Evolutionary conservation across 2,797 vertebrate genomes (phyloP), one percentile per base, ranked within the genome.

Genomic region (Sebastiscus albofasciatus): DNA sequence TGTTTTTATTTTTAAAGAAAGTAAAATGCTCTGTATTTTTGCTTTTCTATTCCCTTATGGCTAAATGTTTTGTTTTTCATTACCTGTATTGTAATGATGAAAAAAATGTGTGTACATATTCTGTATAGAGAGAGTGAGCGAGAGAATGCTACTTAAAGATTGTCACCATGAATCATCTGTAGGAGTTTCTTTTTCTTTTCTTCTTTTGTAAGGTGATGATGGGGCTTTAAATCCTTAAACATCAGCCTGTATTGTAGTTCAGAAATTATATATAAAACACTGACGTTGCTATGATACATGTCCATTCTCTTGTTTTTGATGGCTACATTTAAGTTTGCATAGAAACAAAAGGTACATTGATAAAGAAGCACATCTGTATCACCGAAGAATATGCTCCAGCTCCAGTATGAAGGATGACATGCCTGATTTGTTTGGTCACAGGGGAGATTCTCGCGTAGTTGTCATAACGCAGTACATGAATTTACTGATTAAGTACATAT

Each of bases 201-300:
- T 86, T 39, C 66, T 69, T 82, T 79, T 82, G 56, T 80, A 67
- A 84, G 69, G 75, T 90, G 60, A 80, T 77, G 68, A 67, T 59
- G 67, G 65, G 88, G 84, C 79, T 86, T 68, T 83, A 87, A 81
- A 83, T 84, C 78, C 24, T 82, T 82, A 79, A 90, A 87, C 84
- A 89, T 91, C 84, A 90, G 84, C 82, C 72, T 94, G 84, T 93
- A 90, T 82, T 89, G 83, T 93, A 89, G 85, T 88, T 75, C 70
- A 86, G 80, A 89, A 86, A 85, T 76, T 33, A 79, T 83, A 89
- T 92, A 90, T 92, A 87, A 92, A 90, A 91, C 77, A 90, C 86
- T 92, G 80, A 87, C 70, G 75, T 88, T 90, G 60, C 77, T 86
- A 83, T 74, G 69, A 85, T 79, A 83, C 52, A 77, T 83, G 65